Evolutionary conservation across 2,797 vertebrate species (phyloP), one percentile per base, ranked within the genome.

Genomic region (Sarcophilus harrisii): DNA sequence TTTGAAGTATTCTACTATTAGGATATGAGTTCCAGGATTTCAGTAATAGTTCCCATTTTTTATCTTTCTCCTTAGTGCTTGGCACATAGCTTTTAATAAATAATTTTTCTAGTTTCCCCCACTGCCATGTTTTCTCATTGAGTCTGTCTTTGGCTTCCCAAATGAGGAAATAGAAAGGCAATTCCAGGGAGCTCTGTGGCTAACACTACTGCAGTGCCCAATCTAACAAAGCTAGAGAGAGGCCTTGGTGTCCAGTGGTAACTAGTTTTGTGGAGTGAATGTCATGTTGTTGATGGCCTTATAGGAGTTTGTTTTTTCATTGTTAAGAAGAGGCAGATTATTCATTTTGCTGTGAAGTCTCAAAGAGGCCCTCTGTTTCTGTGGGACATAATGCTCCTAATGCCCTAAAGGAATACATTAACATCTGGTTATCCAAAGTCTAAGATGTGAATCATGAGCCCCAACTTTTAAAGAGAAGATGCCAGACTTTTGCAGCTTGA

Each of bases 261-360:
- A 97, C 94, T 98, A 98, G 97, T 98, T 99, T 0, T 99, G 99
- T 0, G 99, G 99, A 57, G 98, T 99, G 11, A 99, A 99, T 93
- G 99, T 99, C 92, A 99, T 99, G 97, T 99, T 99, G 29, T 99
- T 99, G 0, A 99, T 99, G 99, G 99, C 99, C 97, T 73, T 99
- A 99, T 97, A 99, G 99, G 30, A 99, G 98, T 97, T 98, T 99
- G 99, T 97, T 98, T 99, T 5, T 99, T 99, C 97, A 99, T 99
- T 95, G 99, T 99, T 10, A 99, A 99, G 95, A 99, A 99, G 97
- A 99, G 99, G 24, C 99, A 99, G 99, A 99, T 99, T 81, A 99
- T 99, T 99, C 98, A 99, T 57, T 99, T 99, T 5, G 99, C 99
- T 94, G 99, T 99, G 99, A 99, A 99, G 97, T 99, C 99, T 90